Percentiles rank a stretch among this genome's conserved stretches.
phyloP scores from a whole-genome alignment of 2,888 invertebrate genomes.

The Taphrorychus bicolor region DNA sequence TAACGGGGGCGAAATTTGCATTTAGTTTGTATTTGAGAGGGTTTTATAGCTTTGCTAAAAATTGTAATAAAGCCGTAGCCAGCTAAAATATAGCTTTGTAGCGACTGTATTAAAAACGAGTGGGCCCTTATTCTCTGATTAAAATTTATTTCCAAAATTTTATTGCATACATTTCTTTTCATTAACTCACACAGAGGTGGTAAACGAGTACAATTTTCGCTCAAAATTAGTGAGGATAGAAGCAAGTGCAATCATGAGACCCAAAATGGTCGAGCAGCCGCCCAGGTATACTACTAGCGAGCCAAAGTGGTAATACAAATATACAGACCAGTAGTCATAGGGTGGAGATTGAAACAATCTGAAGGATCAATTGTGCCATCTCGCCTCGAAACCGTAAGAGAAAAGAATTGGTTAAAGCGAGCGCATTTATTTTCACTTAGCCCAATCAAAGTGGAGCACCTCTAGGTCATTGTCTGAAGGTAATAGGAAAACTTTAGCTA shows the following conservation, averaged over 20 bases:
- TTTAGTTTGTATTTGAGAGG: conserved; percentile 11
- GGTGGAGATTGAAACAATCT: not conserved
- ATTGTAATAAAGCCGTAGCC: conserved; percentile 2
- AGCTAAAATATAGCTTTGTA: not conserved
- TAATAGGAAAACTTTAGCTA: conserved; percentile 11
- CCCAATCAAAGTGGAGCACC: conserved; percentile 10
- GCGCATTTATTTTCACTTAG: conserved; percentile 13
- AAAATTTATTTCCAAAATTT: not conserved
- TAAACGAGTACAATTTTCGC: too few relatives aligned
- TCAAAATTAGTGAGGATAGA: too few relatives aligned
- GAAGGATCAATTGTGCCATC: not conserved
- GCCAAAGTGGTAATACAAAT: too few relatives aligned
- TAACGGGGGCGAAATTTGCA: conserved; percentile 14
- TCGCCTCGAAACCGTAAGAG: not conserved
- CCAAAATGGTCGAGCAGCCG: too few relatives aligned
- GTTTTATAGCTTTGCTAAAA: conserved; percentile 7
- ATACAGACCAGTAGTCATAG: not conserved
- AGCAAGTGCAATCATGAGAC: too few relatives aligned
- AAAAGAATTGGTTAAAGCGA: conserved; percentile 5
- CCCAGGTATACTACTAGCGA: too few relatives aligned
- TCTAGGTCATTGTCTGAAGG: not conserved
- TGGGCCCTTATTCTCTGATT: not conserved
- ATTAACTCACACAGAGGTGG: too few relatives aligned
- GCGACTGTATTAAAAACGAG: not conserved
- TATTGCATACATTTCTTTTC: too few relatives aligned